Evolutionary conservation across 2,888 invertebrate genomes (phyloP).

Genomic region (Eupithecia dodoneata): DNA sequence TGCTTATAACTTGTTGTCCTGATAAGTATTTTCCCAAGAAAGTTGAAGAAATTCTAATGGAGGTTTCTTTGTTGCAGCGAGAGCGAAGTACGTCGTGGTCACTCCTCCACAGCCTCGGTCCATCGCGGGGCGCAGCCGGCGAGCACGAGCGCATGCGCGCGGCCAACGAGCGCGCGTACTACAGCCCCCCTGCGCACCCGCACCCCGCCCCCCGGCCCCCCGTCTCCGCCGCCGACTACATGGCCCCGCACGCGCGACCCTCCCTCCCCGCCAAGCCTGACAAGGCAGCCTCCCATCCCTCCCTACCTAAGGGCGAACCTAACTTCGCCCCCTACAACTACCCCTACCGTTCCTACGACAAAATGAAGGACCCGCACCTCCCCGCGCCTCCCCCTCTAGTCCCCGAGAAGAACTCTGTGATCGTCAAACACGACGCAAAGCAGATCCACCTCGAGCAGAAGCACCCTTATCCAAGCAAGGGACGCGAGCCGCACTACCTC

Average conservation of each 20-base stretch:
- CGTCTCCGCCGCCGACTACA: slow-evolving; percentile 60
- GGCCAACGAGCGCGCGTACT: slow-evolving; percentile 52
- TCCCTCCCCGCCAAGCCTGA: slow-evolving; percentile 68
- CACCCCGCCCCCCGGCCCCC: slow-evolving; percentile 53
- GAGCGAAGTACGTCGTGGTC: slow-evolving; percentile 84
- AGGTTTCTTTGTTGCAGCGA: slow-evolving; percentile 63
- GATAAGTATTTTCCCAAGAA: not conserved
- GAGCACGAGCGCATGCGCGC: slow-evolving; percentile 56
- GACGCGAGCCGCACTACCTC: slow-evolving; percentile 82
- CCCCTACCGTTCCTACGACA: slow-evolving; percentile 86
- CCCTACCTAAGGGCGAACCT: slow-evolving; percentile 86
- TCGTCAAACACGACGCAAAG: slow-evolving; percentile 91
- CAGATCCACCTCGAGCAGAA: slow-evolving; percentile 85
- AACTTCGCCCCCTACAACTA: slow-evolving; percentile 88
- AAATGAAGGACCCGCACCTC: slow-evolving; percentile 85
- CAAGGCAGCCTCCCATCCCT: slow-evolving; percentile 64
- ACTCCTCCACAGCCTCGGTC: slow-evolving; percentile 81
- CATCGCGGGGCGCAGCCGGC: slow-evolving; percentile 65
- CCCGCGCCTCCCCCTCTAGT: slow-evolving; percentile 88
- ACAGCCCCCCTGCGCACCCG: slow-evolving; percentile 50
- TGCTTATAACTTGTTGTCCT: not conserved
- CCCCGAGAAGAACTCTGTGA: slow-evolving; percentile 90
- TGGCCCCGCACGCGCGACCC: slow-evolving; percentile 63
- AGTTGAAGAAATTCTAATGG: not conserved
- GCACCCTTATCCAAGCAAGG: slow-evolving; percentile 84